Evolutionary conservation across 1,140 invertebrate genomes (phyloP).

Genomic region (Drosophila melanogaster): DNA sequence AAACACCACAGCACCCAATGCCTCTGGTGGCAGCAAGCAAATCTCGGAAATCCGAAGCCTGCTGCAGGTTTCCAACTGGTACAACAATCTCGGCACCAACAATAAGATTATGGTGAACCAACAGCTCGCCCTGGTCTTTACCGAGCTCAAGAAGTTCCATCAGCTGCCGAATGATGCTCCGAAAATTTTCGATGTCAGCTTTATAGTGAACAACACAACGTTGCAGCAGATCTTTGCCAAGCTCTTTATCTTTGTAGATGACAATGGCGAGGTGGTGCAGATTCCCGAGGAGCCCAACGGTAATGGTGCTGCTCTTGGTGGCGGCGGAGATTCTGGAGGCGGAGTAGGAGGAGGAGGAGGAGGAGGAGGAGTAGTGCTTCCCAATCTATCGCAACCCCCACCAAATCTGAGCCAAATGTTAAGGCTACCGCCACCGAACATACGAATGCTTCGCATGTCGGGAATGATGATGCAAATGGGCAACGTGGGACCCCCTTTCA

Average conservation of each 20-base stretch:
- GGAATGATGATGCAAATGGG: constrained; percentile 70
- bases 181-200: constrained; percentile 86
- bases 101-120: constrained; percentile 89
- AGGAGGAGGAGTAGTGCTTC: constrained; percentile 26
- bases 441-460: constrained; percentile 33
- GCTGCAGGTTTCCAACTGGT: constrained; percentile 88
- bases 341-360: background rate
- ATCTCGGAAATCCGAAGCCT: constrained; percentile 86
- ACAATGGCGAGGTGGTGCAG: constrained; percentile 86
- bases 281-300: constrained; percentile 73
- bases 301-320: background rate
- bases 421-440: constrained; percentile 69
- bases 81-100: constrained; percentile 88
- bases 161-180: constrained; percentile 85
- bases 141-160: constrained; percentile 86
- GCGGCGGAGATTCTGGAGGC: background rate
- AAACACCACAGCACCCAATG: constrained; percentile 4
- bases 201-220: constrained; percentile 85
- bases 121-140: constrained; percentile 87
- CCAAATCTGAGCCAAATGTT: constrained; percentile 67
- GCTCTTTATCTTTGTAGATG: constrained; percentile 85
- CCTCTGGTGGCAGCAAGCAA: constrained; percentile 53
- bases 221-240: constrained; percentile 86
- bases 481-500: constrained; percentile 78
- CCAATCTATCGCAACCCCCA: constrained; percentile 64